Base-by-base conservation (phyloP, 2,888 invertebrate genomes). In the Erannis defoliaria region DNA sequence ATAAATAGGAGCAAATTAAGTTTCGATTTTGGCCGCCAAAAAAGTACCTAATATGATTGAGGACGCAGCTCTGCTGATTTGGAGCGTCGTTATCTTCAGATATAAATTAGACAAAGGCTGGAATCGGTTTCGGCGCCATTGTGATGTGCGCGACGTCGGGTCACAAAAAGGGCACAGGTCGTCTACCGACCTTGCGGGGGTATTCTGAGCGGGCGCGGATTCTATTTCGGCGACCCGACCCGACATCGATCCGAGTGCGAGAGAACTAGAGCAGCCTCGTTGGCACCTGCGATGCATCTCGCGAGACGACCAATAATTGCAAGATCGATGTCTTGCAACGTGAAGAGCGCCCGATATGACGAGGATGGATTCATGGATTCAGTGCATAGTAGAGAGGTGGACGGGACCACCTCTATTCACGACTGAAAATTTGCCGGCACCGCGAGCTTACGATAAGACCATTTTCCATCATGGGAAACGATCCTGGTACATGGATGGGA, bases 201-300 rank as follows among this genome's bases (percentile, higher is more conserved):
- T 85, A 85, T 86, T 88, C 82, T 78, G 81, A 84, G 84, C 85
- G 81, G 67, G 73, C 74, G 78, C 81, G 80, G 76, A 74, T 74
- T 76, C 85, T 90, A 89, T 89, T 90, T 89, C 82, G 82, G 83
- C 60, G 49, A 18, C 43, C 23, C 46, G 45, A 65, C 82, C 65
- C 76, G 83, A 85, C 86, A 88, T 88, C 86, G 85, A 87, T 86
- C 81, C 81, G 74, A 77, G 76, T 73, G 76, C 74, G 74, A 71
- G 21, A 19, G 78, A 87, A 87, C 82, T 89, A 80, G 84, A 87
- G 85, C 87, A 85, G 77, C 82, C 82, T 82, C 84, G 80, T 89
- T 89, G 89, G 88, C 89, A 89, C 85, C 84, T 84, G 81, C 77
- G 75, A 77, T 86, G 85, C 85, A 86, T 77, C 78, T 69, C 70